Conservation (phyloP, 1,140 invertebrate species). For the Oscheius sp. region DNA sequence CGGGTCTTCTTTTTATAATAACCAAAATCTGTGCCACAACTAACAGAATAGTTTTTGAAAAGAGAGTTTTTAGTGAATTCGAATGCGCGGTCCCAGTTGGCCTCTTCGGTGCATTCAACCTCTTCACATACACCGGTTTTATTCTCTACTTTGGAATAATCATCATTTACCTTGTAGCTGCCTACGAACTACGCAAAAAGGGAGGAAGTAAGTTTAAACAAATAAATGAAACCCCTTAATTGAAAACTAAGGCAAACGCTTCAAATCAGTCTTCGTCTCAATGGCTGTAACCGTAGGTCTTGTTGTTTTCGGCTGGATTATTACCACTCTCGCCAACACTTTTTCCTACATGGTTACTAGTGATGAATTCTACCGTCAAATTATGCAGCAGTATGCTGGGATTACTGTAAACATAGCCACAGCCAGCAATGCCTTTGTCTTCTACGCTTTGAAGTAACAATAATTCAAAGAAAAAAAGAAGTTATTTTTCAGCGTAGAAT, state of each 20-base stretch:
- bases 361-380: neutral
- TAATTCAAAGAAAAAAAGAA: neutral
- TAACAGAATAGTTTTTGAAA: no score
- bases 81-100: conserved; percentile 8
- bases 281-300: conserved; percentile 19
- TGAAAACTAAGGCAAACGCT: neutral
- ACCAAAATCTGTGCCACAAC: no score
- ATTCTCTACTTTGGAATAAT: conserved; percentile 13
- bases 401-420: conserved; percentile 20
- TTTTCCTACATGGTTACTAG: conserved; percentile 1
- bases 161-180: neutral
- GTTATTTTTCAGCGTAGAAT: neutral
- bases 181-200: neutral
- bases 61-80: conserved; percentile 12
- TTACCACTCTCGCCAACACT: conserved; percentile 15
- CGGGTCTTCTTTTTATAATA: no score
- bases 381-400: conserved; percentile 28
- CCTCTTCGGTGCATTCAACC: conserved; percentile 5
- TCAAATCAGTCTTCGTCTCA: conserved; percentile 19
- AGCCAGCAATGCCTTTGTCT: conserved; percentile 20
- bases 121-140: conserved; percentile 25
- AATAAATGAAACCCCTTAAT: neutral
- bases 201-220: conserved; percentile 12
- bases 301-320: conserved; percentile 19
- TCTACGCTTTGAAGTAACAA: conserved; percentile 19